Conservation (phyloP, 2,888 invertebrate genomes). For the Argyra leucocephala region DNA sequence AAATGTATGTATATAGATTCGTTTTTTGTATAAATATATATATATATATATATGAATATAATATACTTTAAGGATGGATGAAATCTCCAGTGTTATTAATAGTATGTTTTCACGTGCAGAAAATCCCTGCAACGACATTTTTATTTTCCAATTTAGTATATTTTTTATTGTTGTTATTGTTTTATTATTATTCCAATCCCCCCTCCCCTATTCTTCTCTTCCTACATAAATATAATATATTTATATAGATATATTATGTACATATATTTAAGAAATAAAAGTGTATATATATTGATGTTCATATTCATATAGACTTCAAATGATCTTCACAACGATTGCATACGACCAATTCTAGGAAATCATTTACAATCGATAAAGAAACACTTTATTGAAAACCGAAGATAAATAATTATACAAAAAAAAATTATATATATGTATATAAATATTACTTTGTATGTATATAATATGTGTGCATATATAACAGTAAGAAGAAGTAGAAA, state of each 20-base stretch:
- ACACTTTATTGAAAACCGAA: slow-evolving; percentile 26
- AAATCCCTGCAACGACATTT: slow-evolving; percentile 6
- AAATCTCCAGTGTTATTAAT: not conserved
- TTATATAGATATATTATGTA: not conserved
- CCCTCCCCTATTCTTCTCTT: not conserved
- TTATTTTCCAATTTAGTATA: slow-evolving; percentile 4
- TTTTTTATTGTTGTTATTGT: not conserved
- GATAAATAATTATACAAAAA: slow-evolving; percentile 24
- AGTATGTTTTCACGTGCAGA: slow-evolving; percentile 6
- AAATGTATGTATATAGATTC: not conserved
- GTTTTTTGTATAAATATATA: not conserved
- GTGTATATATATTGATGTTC: not conserved
- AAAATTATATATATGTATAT: too few species aligned
- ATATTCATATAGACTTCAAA: not conserved
- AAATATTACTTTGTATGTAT: too few species aligned
- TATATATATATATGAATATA: not conserved
- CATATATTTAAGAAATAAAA: not conserved
- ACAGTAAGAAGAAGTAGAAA: not conserved
- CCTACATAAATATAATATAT: not conserved
- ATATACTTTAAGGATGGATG: not conserved
- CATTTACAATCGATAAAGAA: slow-evolving; percentile 27
- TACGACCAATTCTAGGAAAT: slow-evolving; percentile 26
- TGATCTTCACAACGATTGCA: slow-evolving; percentile 2
- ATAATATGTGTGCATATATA: too few species aligned
- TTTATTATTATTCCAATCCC: not conserved